Percentiles rank a stretch among this genome's conserved stretches.
Evolutionary conservation across 1,140 invertebrate genomes (phyloP).

Genomic region (Charaxes varanes): DNA sequence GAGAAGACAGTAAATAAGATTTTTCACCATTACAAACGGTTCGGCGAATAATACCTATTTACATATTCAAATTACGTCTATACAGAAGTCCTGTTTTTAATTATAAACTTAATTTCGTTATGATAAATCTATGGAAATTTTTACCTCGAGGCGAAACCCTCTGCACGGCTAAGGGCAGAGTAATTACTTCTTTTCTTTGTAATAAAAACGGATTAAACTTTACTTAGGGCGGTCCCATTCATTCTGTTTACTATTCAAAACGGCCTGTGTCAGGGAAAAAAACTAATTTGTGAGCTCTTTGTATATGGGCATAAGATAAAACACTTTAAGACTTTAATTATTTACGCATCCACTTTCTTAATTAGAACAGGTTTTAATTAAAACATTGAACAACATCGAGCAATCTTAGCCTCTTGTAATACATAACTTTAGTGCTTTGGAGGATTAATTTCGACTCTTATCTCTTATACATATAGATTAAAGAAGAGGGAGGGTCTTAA

Average conservation of each 20-base stretch:
- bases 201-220: conserved; percentile 74
- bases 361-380: conserved; percentile 18
- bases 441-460: conserved; percentile 1
- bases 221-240: conserved; percentile 70
- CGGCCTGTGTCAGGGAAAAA: conserved; percentile 54
- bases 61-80: conserved; percentile 70
- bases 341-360: conserved; percentile 25
- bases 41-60: conserved; percentile 54
- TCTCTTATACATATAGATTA: too few relatives aligned
- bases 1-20: conserved; percentile 31
- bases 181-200: conserved; percentile 74
- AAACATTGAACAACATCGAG: conserved; percentile 15
- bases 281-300: conserved; percentile 53
- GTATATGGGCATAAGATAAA: conserved; percentile 21
- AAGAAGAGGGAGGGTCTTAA: too few relatives aligned
- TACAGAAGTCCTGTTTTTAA: conserved; percentile 72
- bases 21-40: conserved; percentile 42
- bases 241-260: conserved; percentile 72
- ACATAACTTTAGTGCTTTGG: background rate
- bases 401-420: too few relatives aligned
- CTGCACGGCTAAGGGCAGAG: conserved; percentile 65
- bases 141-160: conserved; percentile 66
- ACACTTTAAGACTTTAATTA: conserved; percentile 48
- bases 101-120: conserved; percentile 73
- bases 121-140: conserved; percentile 74